phyloP scores from a whole-genome alignment of 1,140 invertebrate genomes.

The Ceratina japonica region DNA sequence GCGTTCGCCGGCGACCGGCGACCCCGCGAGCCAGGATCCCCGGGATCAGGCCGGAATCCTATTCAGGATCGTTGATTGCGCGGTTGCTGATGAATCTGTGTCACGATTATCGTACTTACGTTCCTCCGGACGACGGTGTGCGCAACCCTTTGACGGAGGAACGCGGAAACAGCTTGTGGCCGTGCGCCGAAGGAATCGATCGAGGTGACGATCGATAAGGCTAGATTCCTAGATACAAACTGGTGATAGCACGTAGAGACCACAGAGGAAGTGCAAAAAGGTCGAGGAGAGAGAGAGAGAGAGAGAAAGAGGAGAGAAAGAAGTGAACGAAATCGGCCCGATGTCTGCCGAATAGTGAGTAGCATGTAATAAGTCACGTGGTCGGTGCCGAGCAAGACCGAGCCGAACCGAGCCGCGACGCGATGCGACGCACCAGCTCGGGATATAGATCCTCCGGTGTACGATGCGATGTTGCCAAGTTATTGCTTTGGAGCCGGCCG shows the following conservation, averaged over 20 bases:
- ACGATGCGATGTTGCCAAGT: conserved; percentile 65
- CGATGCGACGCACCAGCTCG: conserved; percentile 36
- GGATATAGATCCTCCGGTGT: conserved; percentile 69
- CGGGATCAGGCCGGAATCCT: not conserved
- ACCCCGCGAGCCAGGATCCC: not conserved
- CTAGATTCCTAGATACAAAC: conserved; percentile 28
- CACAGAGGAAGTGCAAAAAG: conserved; percentile 6
- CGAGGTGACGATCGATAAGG: conserved; percentile 18
- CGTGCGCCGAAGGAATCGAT: conserved; percentile 15
- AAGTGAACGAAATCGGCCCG: conserved; percentile 61
- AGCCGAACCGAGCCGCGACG: conserved; percentile 21
- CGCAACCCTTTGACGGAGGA: conserved; percentile 6
- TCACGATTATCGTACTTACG: conserved; percentile 6
- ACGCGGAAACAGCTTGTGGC: conserved; percentile 25
- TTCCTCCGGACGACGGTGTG: not conserved
- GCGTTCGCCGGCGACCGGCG: too few species aligned
- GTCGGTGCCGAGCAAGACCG: conserved; percentile 44
- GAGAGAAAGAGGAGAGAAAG: not conserved
- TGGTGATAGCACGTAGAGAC: conserved; percentile 1
- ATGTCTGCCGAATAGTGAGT: conserved; percentile 63
- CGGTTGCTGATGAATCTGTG: not conserved
- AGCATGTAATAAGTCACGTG: conserved; percentile 69
- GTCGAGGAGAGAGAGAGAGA: not conserved
- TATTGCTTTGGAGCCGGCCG: conserved; percentile 48
- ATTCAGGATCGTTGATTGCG: conserved; percentile 28